Evolutionary conservation across 1,140 invertebrate genomes (phyloP), one percentile per base, ranked within the genome.

Genomic region (Agraylea sexmaculata): DNA sequence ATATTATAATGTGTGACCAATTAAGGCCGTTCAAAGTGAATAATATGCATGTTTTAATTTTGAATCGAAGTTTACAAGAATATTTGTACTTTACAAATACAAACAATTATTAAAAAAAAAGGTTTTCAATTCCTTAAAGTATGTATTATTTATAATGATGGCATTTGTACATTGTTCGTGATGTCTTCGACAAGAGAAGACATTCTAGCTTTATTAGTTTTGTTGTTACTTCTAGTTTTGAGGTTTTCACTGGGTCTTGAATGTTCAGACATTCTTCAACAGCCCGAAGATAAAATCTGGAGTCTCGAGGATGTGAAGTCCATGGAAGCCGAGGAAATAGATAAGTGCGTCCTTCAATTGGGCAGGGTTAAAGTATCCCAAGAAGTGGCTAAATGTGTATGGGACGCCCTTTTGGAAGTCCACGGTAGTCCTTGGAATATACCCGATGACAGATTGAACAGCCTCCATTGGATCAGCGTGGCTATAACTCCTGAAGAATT

Each of bases 401-500:
- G 65, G 65, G 34, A 56, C 22, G 40, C 52, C 0, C 47, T 68
- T 8, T 31, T 58, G 3, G 31, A 53, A 11, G 49, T 44, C 32
- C 55, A 59, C 35, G 51, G 53, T 2, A 59, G 53, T 4, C 40
- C 55, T 15, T 27, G 37, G 5, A 55, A 58, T 37, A 56, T 70
- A 20, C 66, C 69, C 5, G 61, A 69, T 6, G 53, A 56, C 3
- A 51, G 58, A 16, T 47, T 70, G 2, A 49, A 49, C 15, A 31
- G 49, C n/a, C 52, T 71, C 1, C 59, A 62, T 20, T 70, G 66
- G 66, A 52, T 70, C 2, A 59, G 60, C 0, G 40, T 54, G 3
- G 68, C 59, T 0, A 54, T 71, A 16, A 50, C 51, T 10, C 50
- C 56, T 2, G 51, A 55, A 13, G 60, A 70, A 22, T 67, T 64